Evolutionary conservation across 2,888 invertebrate genomes (phyloP), one percentile per base, ranked within the genome.

Genomic region (Siphlonurus alternatus): DNA sequence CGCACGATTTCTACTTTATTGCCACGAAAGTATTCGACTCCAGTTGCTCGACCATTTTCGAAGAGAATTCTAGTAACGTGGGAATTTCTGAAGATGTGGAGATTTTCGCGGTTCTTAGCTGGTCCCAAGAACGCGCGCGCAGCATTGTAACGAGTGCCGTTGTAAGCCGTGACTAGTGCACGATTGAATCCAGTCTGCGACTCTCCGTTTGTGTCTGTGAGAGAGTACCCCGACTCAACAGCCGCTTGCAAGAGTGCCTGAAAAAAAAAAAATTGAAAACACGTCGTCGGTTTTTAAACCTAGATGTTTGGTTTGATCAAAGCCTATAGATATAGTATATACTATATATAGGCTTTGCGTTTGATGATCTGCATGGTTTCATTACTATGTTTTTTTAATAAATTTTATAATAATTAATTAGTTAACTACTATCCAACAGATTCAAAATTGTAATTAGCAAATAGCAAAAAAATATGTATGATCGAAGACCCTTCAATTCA

Each of bases 41-140:
- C 63, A 2, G 38, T 25, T 15, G 63, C 63, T 3, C 63, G 38
- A 10, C 22, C 18, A n/a, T 63, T 38, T 20, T 62, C 59, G 38
- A 63, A 22, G 25, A 63, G 15, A 1, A 63, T 38, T 10, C 63
- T 20, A 20, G 7, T 59, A 51, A 56, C 63, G 59, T 25, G 7
- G 1, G 63, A n/a, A 19, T 63, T 54, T 23, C 59, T 63, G 59
- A 59, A 56, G 38, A 63, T 59, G 1, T 38, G 23, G 18, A 63
- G 59, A 54, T 63, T 70, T 66, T 23, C 67, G n/a, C 69, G 60
- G 5, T 64, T 7, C 60, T 65, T 65, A 1, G 66, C 59, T 3
- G 70, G 69, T 38, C 65, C 64, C 53, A 70, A 65, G 63, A 69
- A 70, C 1, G 69, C 69, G n/a, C 66, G 67, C 10, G 67, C 68